phyloP scores from a whole-genome alignment of 2,797 vertebrate genomes.

The Macropodus opercularis region DNA sequence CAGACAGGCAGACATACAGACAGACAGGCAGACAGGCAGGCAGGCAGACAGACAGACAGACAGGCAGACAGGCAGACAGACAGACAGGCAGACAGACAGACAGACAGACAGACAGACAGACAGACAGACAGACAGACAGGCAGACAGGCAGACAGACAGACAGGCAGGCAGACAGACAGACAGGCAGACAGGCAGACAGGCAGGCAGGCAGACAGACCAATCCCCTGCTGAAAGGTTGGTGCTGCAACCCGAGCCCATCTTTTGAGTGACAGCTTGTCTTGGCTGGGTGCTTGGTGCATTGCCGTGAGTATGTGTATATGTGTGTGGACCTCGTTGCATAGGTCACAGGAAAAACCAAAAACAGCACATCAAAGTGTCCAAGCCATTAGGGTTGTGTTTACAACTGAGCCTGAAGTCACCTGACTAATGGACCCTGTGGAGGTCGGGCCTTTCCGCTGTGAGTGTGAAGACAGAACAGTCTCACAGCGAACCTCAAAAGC shows the following conservation, averaged over 20 bases:
- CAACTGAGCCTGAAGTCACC: constrained; percentile 50
- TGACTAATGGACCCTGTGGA: constrained; percentile 42
- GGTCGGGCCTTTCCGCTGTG: constrained; percentile 9
- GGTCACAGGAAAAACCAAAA: no score
- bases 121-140: constrained; percentile 28
- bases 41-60: constrained; percentile 32
- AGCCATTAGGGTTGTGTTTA: constrained; percentile 55
- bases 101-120: constrained; percentile 46
- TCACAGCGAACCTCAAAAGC: constrained; percentile 39
- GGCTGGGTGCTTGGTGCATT: constrained; percentile 25
- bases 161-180: constrained; percentile 18
- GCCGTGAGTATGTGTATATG: constrained; percentile 23
- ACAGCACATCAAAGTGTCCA: constrained; percentile 44
- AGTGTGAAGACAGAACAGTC: constrained; percentile 12
- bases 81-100: constrained; percentile 30
- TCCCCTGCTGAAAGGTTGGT: constrained; percentile 48
- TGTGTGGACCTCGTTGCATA: no score
- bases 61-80: constrained; percentile 26
- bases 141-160: constrained; percentile 30
- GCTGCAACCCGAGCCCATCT: constrained; percentile 34
- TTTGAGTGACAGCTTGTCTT: constrained; percentile 53
- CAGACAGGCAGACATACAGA: no score
- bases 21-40: constrained; percentile 28
- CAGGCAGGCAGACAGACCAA: constrained; percentile 44
- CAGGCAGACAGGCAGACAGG: constrained; percentile 40